Base-by-base conservation (phyloP, 1,140 invertebrate species). In the Lepeophtheirus salmonis region DNA sequence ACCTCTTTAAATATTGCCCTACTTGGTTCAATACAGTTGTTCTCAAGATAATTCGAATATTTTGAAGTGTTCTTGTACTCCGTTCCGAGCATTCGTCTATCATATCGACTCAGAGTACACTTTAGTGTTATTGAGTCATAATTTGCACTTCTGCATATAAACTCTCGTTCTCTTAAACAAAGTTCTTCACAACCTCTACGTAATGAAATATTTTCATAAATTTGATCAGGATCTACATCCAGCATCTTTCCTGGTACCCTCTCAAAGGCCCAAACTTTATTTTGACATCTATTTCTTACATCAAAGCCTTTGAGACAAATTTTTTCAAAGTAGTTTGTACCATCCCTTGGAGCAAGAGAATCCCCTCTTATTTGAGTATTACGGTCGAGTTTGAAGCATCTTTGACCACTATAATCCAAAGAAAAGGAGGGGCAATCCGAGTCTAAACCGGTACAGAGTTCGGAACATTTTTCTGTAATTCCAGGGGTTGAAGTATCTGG, bases 41-140 rank as follows among this genome's bases (percentile, higher is more conserved):
- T 76, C 63, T 76, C 75, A 53, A 77, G 64, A 64, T 76, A 76
- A 62, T 75, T 74, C 2, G 74, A n/a, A n/a, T n/a, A n/a, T n/a
- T n/a, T n/a, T n/a, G n/a, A n/a, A n/a, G n/a, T n/a, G n/a, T n/a
- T n/a, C n/a, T n/a, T n/a, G n/a, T n/a, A n/a, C n/a, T n/a, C n/a
- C n/a, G n/a, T n/a, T n/a, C n/a, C n/a, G n/a, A n/a, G n/a, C n/a
- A n/a, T n/a, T n/a, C n/a, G n/a, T n/a, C 75, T 50, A 59, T 73
- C 70, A 26, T 72, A 70, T 54, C 68, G 64, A 56, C 72, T 74
- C 10, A 76, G 65, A 18, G 68, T 67, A 64, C 75, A 76, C 41
- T 71, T 69, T 1, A 71, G 68, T 0, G 69, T 70, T 56, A 69
- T 65, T 12, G 71, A 68, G 62, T 75, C 71, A 63, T 76, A 76